Evolutionary conservation across 1,140 invertebrate species (phyloP), one percentile per base, ranked within the genome.

Genomic region (Limonius californicus): DNA sequence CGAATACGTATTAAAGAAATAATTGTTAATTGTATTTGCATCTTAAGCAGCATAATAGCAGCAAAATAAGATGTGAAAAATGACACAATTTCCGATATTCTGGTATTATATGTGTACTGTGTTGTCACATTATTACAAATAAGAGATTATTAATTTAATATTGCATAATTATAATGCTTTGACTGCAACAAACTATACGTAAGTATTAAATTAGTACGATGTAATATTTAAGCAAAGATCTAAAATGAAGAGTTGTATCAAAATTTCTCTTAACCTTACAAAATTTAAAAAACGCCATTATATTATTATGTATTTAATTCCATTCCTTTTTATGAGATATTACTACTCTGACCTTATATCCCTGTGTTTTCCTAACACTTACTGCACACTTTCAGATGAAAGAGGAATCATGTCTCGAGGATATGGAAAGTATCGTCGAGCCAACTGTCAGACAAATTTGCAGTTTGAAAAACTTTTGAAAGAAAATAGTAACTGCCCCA

Each of bases 401-500:
- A 3, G 1, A 18, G 2, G 15, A 75, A 79, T 77, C 75, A 82
- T 82, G 78, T 83, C 82, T 69, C 77, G 80, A 64, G 80, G 81
- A 72, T 83, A 80, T 76, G 82, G 81, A 43, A 84, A 84, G 74
- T 82, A 82, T 56, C 81, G 80, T 68, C 78, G 81, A 59, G 82
- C 81, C 69, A 76, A 73, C 71, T 76, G 79, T 59, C 77, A 78
- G 15, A 74, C 85, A 35, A 88, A 84, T 70, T 85, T 89, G 63
- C 86, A 88, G 69, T 89, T 89, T 76, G 88, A 89, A 72, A 88
- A 84, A 71, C 74, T 92, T 59, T 89, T 92, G 75, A 87, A 90
- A 75, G 91, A 94, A 77, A 94, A 91, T 75, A 91, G 87, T 68
- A 94, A 93, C 76, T 87, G 89, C 69, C 92, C 92, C 14, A 88